These are phyloP conservation scores for Himalopsyche anomala DNA, from an alignment of 2,888 invertebrate genomes.

Conservation along the genomic window DNA sequence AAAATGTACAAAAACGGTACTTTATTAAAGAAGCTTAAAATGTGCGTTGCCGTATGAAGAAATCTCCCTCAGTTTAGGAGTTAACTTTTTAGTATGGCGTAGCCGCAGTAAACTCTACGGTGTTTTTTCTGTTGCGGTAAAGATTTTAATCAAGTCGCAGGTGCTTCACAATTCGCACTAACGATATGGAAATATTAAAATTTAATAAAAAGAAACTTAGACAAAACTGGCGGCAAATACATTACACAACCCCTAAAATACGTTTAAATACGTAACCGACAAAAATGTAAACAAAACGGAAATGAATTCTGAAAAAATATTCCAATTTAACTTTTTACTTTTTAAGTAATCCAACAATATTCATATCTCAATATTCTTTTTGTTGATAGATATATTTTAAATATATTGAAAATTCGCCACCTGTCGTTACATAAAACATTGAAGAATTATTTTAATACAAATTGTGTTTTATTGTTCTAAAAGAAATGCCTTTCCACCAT, in stretches of 20 bases:
- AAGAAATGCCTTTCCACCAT: too few species aligned
- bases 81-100: constrained; percentile 9
- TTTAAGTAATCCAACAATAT: too few species aligned
- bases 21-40: constrained; percentile 11
- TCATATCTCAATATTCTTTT: too few species aligned
- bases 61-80: not conserved
- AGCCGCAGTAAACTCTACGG: not conserved
- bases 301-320: too few species aligned
- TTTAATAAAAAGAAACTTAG: too few species aligned
- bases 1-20: constrained; percentile 16
- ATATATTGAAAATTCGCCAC: too few species aligned
- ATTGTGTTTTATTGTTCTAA: too few species aligned
- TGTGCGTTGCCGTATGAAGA: not conserved
- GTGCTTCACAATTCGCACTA: constrained; percentile 35
- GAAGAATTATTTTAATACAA: too few species aligned
- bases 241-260: not conserved
- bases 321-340: too few species aligned
- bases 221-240: not conserved
- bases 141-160: constrained; percentile 37
- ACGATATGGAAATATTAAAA: constrained; percentile 35
- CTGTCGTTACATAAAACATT: too few species aligned
- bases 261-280: not conserved
- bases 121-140: not conserved
- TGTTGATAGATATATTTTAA: too few species aligned
- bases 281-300: too few species aligned